Percentiles rank a stretch among this genome's conserved stretches.
These are phyloP conservation scores for Lycocerus yunnanus DNA, from an alignment of 2,888 invertebrate genomes.

Conservation along the genomic window DNA sequence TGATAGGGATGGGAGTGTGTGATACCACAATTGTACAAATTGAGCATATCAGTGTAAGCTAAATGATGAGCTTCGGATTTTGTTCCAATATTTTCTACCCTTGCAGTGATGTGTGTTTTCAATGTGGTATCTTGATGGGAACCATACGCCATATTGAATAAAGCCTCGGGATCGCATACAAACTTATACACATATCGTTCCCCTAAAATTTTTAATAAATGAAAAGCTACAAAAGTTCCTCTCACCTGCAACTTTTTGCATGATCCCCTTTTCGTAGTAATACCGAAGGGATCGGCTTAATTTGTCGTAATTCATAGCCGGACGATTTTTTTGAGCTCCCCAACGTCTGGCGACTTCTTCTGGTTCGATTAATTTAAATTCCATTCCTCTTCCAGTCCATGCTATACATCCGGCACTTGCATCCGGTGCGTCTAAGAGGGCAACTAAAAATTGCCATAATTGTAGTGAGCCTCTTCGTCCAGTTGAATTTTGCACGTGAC, in stretches of 20 bases:
- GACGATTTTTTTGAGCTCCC: conserved; percentile 96
- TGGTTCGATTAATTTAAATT: conserved; percentile 94
- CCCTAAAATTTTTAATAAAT: conserved; percentile 59
- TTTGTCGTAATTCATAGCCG: conserved; percentile 98
- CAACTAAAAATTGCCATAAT: conserved; percentile 94
- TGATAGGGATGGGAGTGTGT: conserved; percentile 51
- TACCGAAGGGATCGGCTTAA: conserved; percentile 91
- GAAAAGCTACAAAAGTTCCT: conserved; percentile 23
- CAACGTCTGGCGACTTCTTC: conserved; percentile 94
- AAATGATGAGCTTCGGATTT: conserved; percentile 52
- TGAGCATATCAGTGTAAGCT: conserved; percentile 56
- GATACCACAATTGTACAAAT: conserved; percentile 55
- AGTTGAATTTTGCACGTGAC: conserved; percentile 40
- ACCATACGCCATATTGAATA: conserved; percentile 82
- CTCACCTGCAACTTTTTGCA: conserved; percentile 97
- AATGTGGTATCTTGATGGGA: conserved; percentile 41
- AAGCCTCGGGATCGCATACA: conserved; percentile 91
- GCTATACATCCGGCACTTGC: conserved; percentile 81
- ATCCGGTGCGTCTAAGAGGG: conserved; percentile 71
- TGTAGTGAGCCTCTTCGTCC: conserved; percentile 82
- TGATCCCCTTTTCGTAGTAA: conserved; percentile 98
- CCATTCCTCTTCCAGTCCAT: conserved; percentile 94
- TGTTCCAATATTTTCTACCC: conserved; percentile 49
- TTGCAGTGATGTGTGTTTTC: conserved; percentile 40
- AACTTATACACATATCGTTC: conserved; percentile 97